Conservation (phyloP, 1,140 invertebrate species). For the Phocides pigmalion region DNA sequence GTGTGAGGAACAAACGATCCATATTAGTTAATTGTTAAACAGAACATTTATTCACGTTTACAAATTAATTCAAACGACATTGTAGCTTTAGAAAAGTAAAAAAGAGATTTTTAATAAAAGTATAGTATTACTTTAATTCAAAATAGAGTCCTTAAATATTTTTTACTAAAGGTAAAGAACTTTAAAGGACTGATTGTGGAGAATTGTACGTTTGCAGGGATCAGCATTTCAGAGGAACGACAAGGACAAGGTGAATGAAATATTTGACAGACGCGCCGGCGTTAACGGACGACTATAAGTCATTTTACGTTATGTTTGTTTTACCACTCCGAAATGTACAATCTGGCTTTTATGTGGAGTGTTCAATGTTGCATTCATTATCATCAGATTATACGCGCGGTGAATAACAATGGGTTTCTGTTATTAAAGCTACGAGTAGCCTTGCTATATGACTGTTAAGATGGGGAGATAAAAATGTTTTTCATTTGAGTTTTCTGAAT, state of each 20-base stretch:
- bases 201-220: not conserved
- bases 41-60: too few species aligned
- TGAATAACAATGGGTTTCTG: conserved; percentile 42
- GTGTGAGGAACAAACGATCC: too few species aligned
- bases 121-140: too few species aligned
- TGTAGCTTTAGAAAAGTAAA: too few species aligned
- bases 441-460: conserved; percentile 34
- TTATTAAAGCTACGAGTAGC: conserved; percentile 27
- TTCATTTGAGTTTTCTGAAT: conserved; percentile 32
- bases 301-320: conserved; percentile 56
- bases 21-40: too few species aligned
- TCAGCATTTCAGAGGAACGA: not conserved
- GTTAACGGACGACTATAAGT: conserved; percentile 47
- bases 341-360: conserved; percentile 57
- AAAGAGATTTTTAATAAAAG: too few species aligned
- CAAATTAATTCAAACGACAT: too few species aligned
- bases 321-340: conserved; percentile 47
- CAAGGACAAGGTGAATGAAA: conserved; percentile 1
- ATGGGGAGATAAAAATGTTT: conserved; percentile 34
- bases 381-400: conserved; percentile 56
- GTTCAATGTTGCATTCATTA: conserved; percentile 61
- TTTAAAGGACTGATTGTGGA: too few species aligned
- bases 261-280: conserved; percentile 28
- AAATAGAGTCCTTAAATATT: too few species aligned
- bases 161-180: too few species aligned